Base-by-base conservation (phyloP, 2,888 invertebrate genomes). In the Lomographa bimaculata region DNA sequence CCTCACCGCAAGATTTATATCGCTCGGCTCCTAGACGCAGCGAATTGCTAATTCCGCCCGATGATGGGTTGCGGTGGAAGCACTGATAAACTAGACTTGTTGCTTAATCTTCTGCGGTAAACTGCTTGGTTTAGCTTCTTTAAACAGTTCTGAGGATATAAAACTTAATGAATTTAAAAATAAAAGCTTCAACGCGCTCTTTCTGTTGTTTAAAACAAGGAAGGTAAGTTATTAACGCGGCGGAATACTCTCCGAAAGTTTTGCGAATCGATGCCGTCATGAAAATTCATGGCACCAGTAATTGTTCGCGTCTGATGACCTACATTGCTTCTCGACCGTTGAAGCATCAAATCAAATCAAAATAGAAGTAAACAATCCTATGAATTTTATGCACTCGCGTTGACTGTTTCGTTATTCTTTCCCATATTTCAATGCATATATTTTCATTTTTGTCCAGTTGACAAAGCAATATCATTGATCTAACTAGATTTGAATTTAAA, bases 1-100 rank as follows among this genome's bases (percentile, higher is more conserved):
- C 64, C 60, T 60, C 60, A 62, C 63, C 64, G 59, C 37, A 42
- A 58, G 65, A 70, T 68, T 68, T 66, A 71, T 71, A 58, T 60
- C 54, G 44, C 29, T 28, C 30, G 45, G 35, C 40, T 49, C 41
- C 45, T 50, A 46, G 16, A 35, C 42, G 20, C 28, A 28, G 32
- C 42, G 48, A 55, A 53, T 58, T 58, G 55, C 56, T 61, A 50
- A 58, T 60, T 56, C 49, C 39, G 37, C 20, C 23, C 16, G 33
- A 44, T 48, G 49, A 54, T 52, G 41, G 37, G 25, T 32, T 49
- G 36, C 10, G 21, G 28, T 36, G 23, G 26, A 16, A 12, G 16
- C 5, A 9, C 35, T 36, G 46, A 39, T 46, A 34, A 41, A 7
- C 14, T 5, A 24, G 17, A 47, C 50, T 46, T 48, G 48, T 47